A percentile compares a stretch with the other conserved stretches of the same genome.
Conservation (phyloP, 92 coral and sea anemone genomes). For the Heliopora coerulea region DNA sequence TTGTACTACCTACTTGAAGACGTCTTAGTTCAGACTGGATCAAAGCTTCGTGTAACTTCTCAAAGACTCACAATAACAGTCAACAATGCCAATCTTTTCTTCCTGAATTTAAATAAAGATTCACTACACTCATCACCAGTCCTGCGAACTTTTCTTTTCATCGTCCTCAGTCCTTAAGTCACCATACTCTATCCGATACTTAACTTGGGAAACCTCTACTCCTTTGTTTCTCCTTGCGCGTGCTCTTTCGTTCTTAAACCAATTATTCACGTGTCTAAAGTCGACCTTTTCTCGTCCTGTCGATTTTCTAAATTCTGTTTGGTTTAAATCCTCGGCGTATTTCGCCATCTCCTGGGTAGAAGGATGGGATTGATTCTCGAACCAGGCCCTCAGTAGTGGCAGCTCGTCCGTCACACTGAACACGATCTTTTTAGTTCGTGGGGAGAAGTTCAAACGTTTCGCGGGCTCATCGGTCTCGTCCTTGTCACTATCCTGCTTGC, state of each 20-base stretch:
- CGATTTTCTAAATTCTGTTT: slow-evolving; percentile 70
- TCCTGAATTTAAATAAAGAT: too few species aligned
- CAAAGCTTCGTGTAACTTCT: too few species aligned
- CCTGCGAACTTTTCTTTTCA: background rate
- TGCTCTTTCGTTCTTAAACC: slow-evolving; percentile 97
- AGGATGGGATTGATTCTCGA: slow-evolving; percentile 83
- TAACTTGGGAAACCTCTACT: slow-evolving; percentile 52
- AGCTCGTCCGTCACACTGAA: slow-evolving; percentile 80
- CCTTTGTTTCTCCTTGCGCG: slow-evolving; percentile 77
- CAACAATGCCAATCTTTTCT: too few species aligned
- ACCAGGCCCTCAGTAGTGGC: slow-evolving; percentile 84
- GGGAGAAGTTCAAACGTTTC: slow-evolving; percentile 60
- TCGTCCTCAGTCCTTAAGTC: background rate
- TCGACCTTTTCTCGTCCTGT: slow-evolving; percentile 66
- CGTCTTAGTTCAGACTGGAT: too few species aligned
- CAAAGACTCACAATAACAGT: too few species aligned
- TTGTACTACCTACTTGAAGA: too few species aligned
- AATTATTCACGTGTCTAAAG: slow-evolving; percentile 86
- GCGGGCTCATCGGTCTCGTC: slow-evolving; percentile 54
- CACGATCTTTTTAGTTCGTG: slow-evolving; percentile 91
- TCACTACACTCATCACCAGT: background rate
- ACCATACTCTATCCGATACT: slow-evolving; percentile 10
- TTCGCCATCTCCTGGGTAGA: slow-evolving; percentile 69
- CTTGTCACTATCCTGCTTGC: slow-evolving; percentile 64
- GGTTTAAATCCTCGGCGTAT: slow-evolving; percentile 73